phyloP scores from a whole-genome alignment of 2,113 vertebrate species.

The Poecilia latipinna region DNA sequence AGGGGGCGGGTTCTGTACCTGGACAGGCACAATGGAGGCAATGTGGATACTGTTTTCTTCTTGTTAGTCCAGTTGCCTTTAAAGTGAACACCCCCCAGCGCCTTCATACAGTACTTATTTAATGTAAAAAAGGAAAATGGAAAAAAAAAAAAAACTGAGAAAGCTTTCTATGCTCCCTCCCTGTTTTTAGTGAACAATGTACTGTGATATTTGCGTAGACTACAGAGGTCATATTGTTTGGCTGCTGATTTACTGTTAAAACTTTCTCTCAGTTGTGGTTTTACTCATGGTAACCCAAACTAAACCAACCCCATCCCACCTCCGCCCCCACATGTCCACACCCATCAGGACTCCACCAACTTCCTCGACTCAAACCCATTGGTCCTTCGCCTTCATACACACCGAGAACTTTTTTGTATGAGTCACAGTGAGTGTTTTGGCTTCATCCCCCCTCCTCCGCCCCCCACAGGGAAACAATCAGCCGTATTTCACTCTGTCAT shows the following conservation, averaged over 20 bases:
- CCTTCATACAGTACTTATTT: slow-evolving; percentile 70
- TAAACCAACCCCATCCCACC: slow-evolving; percentile 5
- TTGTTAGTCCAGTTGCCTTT: slow-evolving; percentile 73
- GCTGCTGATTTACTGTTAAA: slow-evolving; percentile 77
- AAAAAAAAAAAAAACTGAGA: slow-evolving; percentile 34
- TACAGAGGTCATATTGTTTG: slow-evolving; percentile 73
- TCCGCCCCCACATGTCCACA: background rate
- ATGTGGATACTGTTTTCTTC: slow-evolving; percentile 62
- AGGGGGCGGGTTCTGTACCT: slow-evolving; percentile 20
- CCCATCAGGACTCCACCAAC: slow-evolving; percentile 10
- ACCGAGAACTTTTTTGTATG: slow-evolving; percentile 39
- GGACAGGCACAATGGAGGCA: slow-evolving; percentile 54
- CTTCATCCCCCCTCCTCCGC: slow-evolving; percentile 22
- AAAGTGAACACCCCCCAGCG: slow-evolving; percentile 67
- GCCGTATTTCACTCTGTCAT: slow-evolving; percentile 54
- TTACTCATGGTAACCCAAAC: slow-evolving; percentile 67
- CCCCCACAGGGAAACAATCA: slow-evolving; percentile 34
- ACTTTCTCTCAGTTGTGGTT: slow-evolving; percentile 76
- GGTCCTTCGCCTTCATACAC: slow-evolving; percentile 37
- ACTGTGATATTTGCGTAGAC: slow-evolving; percentile 77
- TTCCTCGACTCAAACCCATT: slow-evolving; percentile 33
- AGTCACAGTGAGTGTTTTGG: slow-evolving; percentile 37
- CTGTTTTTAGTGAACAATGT: slow-evolving; percentile 75
- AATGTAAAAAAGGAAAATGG: slow-evolving; percentile 50
- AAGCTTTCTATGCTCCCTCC: slow-evolving; percentile 67